Conservation (phyloP, 2,113 vertebrate genomes). For the Oriolus oriolus region DNA sequence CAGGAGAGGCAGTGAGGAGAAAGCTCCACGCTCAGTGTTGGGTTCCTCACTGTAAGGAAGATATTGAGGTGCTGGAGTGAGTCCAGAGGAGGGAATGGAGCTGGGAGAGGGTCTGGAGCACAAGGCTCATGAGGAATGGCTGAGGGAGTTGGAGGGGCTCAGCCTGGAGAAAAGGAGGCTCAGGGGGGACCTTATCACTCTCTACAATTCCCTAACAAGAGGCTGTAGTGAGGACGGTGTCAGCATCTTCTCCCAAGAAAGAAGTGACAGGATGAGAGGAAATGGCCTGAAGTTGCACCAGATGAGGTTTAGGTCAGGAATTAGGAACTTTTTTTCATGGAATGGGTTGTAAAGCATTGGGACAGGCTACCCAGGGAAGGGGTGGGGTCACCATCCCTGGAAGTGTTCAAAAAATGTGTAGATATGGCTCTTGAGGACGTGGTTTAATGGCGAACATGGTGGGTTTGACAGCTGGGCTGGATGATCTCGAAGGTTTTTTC, state of each 20-base stretch:
- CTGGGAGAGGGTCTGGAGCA: neutral
- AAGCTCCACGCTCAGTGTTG: neutral
- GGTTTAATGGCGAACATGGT: neutral
- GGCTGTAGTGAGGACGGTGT: too few relatives aligned
- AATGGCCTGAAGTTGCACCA: neutral
- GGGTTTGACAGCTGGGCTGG: neutral
- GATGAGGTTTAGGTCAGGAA: neutral
- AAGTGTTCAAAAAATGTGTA: neutral
- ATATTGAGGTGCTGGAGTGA: neutral
- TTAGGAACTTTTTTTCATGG: neutral
- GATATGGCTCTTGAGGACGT: too few relatives aligned
- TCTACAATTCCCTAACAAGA: neutral
- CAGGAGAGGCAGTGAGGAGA: neutral
- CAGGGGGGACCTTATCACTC: neutral
- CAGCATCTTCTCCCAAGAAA: neutral
- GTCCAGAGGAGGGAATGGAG: neutral
- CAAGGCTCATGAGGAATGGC: neutral
- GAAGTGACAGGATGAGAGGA: neutral
- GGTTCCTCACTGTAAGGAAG: neutral
- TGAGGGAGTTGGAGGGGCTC: neutral
- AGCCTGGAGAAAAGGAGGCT: neutral
- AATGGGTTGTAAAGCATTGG: neutral
- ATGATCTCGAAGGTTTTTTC: neutral
- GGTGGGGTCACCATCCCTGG: neutral
- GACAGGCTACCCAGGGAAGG: neutral